phyloP scores from a whole-genome alignment of 2,888 invertebrate species.

The Augochlorella aurata region DNA sequence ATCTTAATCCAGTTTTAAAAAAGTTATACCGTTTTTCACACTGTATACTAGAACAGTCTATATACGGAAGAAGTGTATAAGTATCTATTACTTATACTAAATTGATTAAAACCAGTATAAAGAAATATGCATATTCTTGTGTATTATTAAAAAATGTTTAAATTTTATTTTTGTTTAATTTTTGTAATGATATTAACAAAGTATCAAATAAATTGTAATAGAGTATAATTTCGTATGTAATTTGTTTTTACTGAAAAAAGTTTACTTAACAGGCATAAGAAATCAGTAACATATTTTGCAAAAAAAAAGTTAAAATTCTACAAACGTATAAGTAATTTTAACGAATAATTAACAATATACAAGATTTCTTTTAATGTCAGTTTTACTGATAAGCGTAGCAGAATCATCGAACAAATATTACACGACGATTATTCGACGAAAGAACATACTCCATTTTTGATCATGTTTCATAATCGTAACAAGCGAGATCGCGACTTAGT shows the following conservation, averaged over 20 bases:
- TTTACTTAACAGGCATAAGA: conserved; percentile 25
- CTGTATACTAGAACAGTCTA: too few species aligned
- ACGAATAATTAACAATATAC: conserved; percentile 44
- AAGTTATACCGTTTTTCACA: too few species aligned
- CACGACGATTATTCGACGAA: conserved; percentile 41
- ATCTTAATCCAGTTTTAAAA: too few species aligned
- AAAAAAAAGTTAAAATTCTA: conserved; percentile 20
- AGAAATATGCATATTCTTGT: not conserved
- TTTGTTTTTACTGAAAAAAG: conserved; percentile 3
- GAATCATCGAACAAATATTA: conserved; percentile 57
- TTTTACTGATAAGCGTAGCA: conserved; percentile 61
- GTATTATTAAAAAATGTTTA: conserved; percentile 35
- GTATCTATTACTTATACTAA: not conserved
- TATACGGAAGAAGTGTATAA: not conserved
- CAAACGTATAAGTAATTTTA: conserved; percentile 15
- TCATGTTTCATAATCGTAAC: conserved; percentile 29
- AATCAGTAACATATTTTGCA: conserved; percentile 5
- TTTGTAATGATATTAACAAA: conserved; percentile 25
- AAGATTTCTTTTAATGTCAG: conserved; percentile 46
- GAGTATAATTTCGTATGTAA: conserved; percentile 15
- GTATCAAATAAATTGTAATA: conserved; percentile 33
- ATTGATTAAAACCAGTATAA: not conserved
- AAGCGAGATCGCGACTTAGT: conserved; percentile 72
- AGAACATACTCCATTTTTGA: conserved; percentile 25
- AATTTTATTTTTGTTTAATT: conserved; percentile 21